These are phyloP conservation scores for Nannospalax galili DNA, from an alignment of 2,113 vertebrate species.

Conservation along the genomic window DNA sequence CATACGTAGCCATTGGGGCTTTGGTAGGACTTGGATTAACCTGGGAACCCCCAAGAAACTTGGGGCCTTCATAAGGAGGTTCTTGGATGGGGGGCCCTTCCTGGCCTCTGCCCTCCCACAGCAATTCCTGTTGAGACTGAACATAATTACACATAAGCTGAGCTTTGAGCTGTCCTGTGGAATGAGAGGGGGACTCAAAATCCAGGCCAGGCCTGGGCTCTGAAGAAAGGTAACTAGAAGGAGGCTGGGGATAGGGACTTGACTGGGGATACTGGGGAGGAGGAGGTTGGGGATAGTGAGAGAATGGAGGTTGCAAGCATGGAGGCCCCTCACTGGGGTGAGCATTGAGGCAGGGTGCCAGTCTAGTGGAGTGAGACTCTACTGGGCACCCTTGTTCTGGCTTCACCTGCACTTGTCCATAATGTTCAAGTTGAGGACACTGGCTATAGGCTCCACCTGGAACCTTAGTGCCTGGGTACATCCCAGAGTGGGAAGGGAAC, in stretches of 20 bases:
- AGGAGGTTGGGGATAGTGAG: slow-evolving; percentile 72
- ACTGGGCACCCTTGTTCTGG: slow-evolving; percentile 93
- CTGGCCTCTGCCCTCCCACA: slow-evolving; percentile 90
- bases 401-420: slow-evolving; percentile 89
- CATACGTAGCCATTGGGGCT: slow-evolving; percentile 79
- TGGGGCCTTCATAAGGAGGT: slow-evolving; percentile 79
- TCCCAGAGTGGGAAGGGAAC: slow-evolving; percentile 79
- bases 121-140: slow-evolving; percentile 95
- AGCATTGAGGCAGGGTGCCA: slow-evolving; percentile 88
- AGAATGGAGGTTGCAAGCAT: slow-evolving; percentile 65
- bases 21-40: slow-evolving; percentile 70
- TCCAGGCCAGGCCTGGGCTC: slow-evolving; percentile 78
- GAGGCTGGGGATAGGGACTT: slow-evolving; percentile 62
- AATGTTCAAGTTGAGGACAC: slow-evolving; percentile 76
- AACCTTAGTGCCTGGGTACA: slow-evolving; percentile 83
- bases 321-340: slow-evolving; percentile 63
- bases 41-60: slow-evolving; percentile 75
- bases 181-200: slow-evolving; percentile 84
- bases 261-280: slow-evolving; percentile 69
- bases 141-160: slow-evolving; percentile 96
- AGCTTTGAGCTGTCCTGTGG: slow-evolving; percentile 93
- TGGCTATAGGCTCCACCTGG: slow-evolving; percentile 72
- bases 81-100: slow-evolving; percentile 79
- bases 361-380: slow-evolving; percentile 78
- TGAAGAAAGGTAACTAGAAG: slow-evolving; percentile 65